A percentile compares a stretch with the other conserved stretches of the same genome.
These are phyloP conservation scores for Augochlorella aurata DNA, from an alignment of 2,888 invertebrate genomes.

Conservation along the genomic window DNA sequence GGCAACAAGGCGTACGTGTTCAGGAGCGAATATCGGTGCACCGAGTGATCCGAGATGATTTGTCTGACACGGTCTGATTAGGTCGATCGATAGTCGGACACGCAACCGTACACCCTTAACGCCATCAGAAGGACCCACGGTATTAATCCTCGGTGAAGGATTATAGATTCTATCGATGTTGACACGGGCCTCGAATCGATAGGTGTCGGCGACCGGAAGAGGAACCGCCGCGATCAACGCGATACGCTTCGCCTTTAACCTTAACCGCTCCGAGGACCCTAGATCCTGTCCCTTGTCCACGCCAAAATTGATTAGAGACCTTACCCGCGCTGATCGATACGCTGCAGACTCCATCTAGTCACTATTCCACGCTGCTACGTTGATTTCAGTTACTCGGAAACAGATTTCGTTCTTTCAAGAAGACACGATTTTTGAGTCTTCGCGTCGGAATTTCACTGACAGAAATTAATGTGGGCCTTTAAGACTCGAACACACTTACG, in stretches of 20 bases:
- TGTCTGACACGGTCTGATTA: constrained; percentile 56
- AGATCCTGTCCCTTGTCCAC: not conserved
- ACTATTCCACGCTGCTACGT: not conserved
- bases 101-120: constrained; percentile 38
- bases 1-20: not conserved
- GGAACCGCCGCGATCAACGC: not conserved
- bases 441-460: no score
- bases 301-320: not conserved
- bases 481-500: no score
- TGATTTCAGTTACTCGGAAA: no score
- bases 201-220: not conserved
- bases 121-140: constrained; percentile 13
- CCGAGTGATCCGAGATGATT: constrained; percentile 38
- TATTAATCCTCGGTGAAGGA: constrained; percentile 50
- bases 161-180: constrained; percentile 39
- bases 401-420: no score
- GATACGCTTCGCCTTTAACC: not conserved
- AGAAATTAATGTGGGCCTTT: no score
- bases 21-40: constrained; percentile 18
- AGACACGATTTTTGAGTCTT: no score
- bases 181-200: constrained; percentile 39
- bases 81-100: constrained; percentile 45
- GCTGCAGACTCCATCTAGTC: not conserved
- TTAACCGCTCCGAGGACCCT: not conserved
- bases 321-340: not conserved